phyloP scores from a whole-genome alignment of 2,797 vertebrate species.

The Nyctibius grandis region DNA sequence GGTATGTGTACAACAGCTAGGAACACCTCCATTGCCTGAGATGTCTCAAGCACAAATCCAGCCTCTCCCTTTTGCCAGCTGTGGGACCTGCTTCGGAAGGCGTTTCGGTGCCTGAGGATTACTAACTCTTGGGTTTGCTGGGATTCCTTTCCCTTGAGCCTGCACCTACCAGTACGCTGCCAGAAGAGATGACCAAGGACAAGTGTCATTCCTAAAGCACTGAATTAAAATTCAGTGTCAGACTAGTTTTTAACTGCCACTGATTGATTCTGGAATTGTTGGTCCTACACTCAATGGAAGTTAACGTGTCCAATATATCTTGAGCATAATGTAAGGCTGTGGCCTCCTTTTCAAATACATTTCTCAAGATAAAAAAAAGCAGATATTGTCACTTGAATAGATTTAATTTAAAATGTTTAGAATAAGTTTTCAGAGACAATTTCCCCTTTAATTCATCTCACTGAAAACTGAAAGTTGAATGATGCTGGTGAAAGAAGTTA shows the following conservation, averaged over 20 bases:
- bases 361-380: background rate
- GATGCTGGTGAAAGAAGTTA: background rate
- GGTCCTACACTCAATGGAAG: background rate
- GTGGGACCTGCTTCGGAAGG: background rate
- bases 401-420: background rate
- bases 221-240: background rate
- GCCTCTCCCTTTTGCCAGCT: background rate
- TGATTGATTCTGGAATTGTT: background rate
- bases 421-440: background rate
- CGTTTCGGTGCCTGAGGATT: background rate
- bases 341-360: background rate
- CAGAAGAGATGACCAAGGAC: background rate
- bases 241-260: background rate
- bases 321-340: background rate
- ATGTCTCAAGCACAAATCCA: background rate
- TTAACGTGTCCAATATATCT: background rate
- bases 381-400: background rate
- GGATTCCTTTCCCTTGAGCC: background rate
- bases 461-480: background rate
- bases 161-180: background rate
- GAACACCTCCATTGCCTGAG: background rate
- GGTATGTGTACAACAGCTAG: background rate
- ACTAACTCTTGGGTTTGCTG: background rate
- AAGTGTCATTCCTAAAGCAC: background rate
- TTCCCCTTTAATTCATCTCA: background rate